Conservation (phyloP, 2,888 invertebrate species). For the Rotaria socialis region DNA sequence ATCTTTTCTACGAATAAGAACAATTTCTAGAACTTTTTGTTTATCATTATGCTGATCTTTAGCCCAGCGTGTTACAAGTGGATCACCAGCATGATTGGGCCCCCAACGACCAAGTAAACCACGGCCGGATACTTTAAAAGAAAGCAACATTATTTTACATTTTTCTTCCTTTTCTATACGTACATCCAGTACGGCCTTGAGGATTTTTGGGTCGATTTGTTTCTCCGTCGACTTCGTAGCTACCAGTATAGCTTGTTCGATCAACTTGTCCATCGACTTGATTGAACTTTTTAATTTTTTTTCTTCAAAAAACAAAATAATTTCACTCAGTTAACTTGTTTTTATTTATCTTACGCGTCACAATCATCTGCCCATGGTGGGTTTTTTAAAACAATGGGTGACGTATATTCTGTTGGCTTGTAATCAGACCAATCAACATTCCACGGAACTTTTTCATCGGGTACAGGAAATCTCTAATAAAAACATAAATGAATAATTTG, state of each 20-base stretch:
- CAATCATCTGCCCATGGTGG: conserved; percentile 36
- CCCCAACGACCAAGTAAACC: conserved; percentile 84
- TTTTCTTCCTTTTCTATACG: too few relatives aligned
- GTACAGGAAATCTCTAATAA: conserved; percentile 38
- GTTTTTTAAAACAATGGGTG: conserved; percentile 32
- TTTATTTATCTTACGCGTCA: conserved; percentile 22
- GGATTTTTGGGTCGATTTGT: conserved; percentile 67
- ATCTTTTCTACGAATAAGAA: conserved; percentile 80
- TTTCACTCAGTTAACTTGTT: not conserved
- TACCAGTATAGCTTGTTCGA: conserved; percentile 41
- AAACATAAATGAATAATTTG: not conserved
- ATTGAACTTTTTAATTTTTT: conserved; percentile 33
- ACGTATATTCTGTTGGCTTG: conserved; percentile 41
- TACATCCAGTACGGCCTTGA: conserved; percentile 80
- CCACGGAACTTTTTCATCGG: conserved; percentile 38
- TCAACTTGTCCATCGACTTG: conserved; percentile 37
- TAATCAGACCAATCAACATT: conserved; percentile 16
- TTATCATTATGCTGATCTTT: conserved; percentile 48
- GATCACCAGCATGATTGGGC: conserved; percentile 84
- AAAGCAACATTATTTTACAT: too few relatives aligned
- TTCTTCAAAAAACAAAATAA: not conserved
- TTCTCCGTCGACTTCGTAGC: conserved; percentile 38
- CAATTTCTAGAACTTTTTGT: conserved; percentile 66
- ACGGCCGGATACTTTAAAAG: conserved; percentile 56
- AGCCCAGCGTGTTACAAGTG: not conserved